Conservation (phyloP, 2,888 invertebrate genomes). For the Cacoxenus indagator region DNA sequence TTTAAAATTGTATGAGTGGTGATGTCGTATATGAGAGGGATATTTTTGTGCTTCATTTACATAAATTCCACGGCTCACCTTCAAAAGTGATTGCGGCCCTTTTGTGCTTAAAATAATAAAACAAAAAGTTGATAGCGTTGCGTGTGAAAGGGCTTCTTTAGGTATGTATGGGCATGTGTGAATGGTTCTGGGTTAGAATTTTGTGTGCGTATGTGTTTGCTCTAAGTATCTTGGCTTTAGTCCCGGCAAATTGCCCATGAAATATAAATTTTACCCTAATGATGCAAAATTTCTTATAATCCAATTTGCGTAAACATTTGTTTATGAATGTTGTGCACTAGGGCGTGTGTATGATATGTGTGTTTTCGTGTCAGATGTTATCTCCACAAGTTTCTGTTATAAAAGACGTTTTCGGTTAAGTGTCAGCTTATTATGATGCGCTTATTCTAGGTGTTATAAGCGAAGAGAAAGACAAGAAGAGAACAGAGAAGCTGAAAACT, state of each 20-base stretch:
- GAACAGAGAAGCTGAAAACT: too few species aligned
- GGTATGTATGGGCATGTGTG: constrained; percentile 20
- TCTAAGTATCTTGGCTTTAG: constrained; percentile 64
- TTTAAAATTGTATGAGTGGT: constrained; percentile 62
- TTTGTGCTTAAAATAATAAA: neutral
- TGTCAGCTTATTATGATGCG: too few species aligned
- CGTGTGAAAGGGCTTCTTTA: neutral
- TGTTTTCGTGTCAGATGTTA: neutral
- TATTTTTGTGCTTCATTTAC: constrained; percentile 4
- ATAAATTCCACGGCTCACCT: neutral
- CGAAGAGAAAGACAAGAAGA: too few species aligned
- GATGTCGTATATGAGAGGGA: constrained; percentile 7
- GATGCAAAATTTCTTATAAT: constrained; percentile 58
- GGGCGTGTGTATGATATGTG: constrained; percentile 14
- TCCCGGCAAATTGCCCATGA: constrained; percentile 66
- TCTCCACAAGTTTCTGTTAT: neutral
- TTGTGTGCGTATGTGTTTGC: constrained; percentile 30
- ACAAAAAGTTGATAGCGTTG: constrained; percentile 3
- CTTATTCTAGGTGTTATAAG: too few species aligned
- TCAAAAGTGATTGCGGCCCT: neutral
- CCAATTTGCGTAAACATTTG: constrained; percentile 51
- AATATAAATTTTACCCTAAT: constrained; percentile 62
- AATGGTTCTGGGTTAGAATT: constrained; percentile 16
- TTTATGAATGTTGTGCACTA: constrained; percentile 15
- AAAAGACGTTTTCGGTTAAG: neutral